Conservation (phyloP, 2,113 vertebrate species). For the Mionectes macconnelli region DNA sequence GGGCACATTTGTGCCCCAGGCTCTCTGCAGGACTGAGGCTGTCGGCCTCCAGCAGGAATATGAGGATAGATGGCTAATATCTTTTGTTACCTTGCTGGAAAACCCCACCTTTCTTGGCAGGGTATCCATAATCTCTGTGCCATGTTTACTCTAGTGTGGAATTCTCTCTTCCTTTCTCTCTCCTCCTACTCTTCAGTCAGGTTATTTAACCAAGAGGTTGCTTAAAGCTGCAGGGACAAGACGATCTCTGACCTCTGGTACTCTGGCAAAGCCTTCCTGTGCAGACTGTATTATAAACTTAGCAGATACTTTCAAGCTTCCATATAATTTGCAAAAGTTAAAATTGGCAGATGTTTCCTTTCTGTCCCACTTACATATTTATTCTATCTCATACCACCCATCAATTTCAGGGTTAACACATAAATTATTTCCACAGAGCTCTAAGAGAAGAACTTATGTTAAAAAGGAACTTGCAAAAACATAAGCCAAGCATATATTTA, state of each 20-base stretch:
- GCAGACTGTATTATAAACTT: background rate
- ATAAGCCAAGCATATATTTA: background rate
- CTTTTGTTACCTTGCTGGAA: slow-evolving; percentile 47
- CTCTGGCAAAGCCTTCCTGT: background rate
- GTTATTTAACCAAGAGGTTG: slow-evolving; percentile 30
- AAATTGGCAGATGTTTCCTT: slow-evolving; percentile 58
- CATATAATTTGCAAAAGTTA: slow-evolving; percentile 27
- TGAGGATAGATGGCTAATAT: background rate
- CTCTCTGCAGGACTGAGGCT: background rate
- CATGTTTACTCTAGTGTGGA: slow-evolving; percentile 54
- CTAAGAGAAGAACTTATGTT: background rate
- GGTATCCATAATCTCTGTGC: background rate
- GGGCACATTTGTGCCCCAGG: background rate
- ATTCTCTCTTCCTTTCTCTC: slow-evolving; percentile 31
- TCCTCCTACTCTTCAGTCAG: background rate
- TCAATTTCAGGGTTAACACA: slow-evolving; percentile 38
- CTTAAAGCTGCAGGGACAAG: slow-evolving; percentile 15
- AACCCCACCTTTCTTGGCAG: slow-evolving; percentile 50
- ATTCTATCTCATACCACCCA: slow-evolving; percentile 36
- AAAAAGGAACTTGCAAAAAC: background rate
- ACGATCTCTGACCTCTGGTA: slow-evolving; percentile 3
- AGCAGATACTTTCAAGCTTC: slow-evolving; percentile 28
- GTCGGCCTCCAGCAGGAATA: background rate
- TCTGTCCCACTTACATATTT: slow-evolving; percentile 33
- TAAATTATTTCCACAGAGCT: slow-evolving; percentile 38